A percentile compares a stretch with the other conserved stretches of the same genome.
Evolutionary conservation across 2,797 vertebrate genomes (phyloP).

Genomic region (Diplodus puntazzo): DNA sequence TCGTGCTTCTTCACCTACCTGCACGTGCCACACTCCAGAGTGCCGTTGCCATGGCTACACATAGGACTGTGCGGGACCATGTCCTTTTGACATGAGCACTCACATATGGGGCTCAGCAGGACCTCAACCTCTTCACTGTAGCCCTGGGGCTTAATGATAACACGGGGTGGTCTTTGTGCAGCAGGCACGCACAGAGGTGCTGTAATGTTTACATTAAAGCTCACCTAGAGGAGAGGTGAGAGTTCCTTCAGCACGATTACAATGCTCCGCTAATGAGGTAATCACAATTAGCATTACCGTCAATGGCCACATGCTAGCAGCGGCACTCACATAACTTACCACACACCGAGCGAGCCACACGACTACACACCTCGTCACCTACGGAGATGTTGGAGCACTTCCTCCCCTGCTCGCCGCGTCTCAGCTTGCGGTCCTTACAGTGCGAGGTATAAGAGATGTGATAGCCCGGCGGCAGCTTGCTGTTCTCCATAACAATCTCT

Average conservation of each 20-base stretch:
- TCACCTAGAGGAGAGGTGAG: conserved; percentile 55
- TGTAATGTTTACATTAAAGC: conserved; percentile 56
- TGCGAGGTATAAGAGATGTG: conserved; percentile 50
- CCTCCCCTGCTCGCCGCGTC: conserved; percentile 23
- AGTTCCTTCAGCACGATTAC: conserved; percentile 38
- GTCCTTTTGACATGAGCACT: conserved; percentile 66
- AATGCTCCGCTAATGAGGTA: conserved; percentile 58
- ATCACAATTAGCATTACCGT: conserved; percentile 64
- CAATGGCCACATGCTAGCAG: conserved; percentile 55
- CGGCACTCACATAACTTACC: conserved; percentile 43
- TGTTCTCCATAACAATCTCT: conserved; percentile 64
- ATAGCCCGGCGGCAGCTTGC: conserved; percentile 43
- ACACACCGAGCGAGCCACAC: conserved; percentile 20
- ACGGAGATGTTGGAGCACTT: conserved; percentile 53
- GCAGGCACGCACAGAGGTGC: conserved; percentile 41
- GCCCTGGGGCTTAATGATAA: conserved; percentile 65
- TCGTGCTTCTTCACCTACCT: conserved; percentile 56
- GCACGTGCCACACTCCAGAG: conserved; percentile 55
- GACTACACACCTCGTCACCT: conserved; percentile 42
- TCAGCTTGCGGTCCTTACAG: conserved; percentile 44
- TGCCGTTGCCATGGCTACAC: conserved; percentile 70
- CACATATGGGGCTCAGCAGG: conserved; percentile 57
- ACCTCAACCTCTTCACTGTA: conserved; percentile 49
- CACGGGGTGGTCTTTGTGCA: conserved; percentile 14
- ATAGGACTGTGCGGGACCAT: conserved; percentile 41